Conservation (phyloP, 1,140 invertebrate species). For the Nasonia vitripennis region DNA sequence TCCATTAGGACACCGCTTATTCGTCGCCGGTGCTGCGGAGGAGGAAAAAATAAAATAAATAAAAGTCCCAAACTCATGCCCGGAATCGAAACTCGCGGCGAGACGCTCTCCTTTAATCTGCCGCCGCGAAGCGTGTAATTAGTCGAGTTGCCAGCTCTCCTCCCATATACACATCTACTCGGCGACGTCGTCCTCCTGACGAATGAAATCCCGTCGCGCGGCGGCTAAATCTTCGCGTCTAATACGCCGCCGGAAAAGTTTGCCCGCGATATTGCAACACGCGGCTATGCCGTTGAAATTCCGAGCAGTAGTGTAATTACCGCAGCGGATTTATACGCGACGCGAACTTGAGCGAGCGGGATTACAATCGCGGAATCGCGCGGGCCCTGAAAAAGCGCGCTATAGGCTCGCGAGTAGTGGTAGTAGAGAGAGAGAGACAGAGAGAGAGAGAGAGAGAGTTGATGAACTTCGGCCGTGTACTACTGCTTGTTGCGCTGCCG, state of each 20-base stretch:
- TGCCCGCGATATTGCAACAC: slow-evolving; percentile 5
- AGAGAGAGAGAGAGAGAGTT: background rate
- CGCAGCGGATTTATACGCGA: slow-evolving; percentile 15
- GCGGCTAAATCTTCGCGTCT: slow-evolving; percentile 8
- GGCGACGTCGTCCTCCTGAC: background rate
- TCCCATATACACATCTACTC: background rate
- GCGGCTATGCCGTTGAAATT: background rate
- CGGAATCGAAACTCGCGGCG: background rate
- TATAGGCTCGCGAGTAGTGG: background rate
- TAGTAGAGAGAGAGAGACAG: background rate
- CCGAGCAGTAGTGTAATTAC: slow-evolving; percentile 20
- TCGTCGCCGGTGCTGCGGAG: no score
- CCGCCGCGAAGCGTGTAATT: slow-evolving; percentile 47
- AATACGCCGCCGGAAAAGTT: slow-evolving; percentile 15
- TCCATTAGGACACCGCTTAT: no score
- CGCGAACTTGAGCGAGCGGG: slow-evolving; percentile 11
- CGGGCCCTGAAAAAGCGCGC: background rate
- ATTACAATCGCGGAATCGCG: slow-evolving; percentile 7
- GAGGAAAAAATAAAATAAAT: background rate
- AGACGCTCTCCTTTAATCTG: slow-evolving; percentile 30
- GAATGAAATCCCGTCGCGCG: slow-evolving; percentile 14
- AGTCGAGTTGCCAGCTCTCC: background rate
- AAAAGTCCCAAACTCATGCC: background rate
- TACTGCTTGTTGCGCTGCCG: background rate
- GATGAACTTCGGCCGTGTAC: background rate